Evolutionary conservation across 2,888 invertebrate genomes (phyloP).

Genomic region (Scaptomyza parva): DNA sequence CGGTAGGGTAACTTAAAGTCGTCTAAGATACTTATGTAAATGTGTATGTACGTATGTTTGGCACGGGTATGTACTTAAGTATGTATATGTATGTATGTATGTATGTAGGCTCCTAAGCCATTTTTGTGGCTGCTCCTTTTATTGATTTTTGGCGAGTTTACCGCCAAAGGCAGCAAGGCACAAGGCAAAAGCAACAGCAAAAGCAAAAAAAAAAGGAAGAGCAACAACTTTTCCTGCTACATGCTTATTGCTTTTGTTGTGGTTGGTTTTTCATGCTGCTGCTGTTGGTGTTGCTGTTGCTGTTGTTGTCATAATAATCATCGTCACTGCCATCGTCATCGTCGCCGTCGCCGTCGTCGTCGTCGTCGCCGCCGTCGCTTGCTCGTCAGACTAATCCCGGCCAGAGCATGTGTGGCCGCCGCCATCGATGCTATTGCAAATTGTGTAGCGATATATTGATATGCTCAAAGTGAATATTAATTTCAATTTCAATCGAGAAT

Average conservation of each 20-base stretch:
- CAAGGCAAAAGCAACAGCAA: not conserved
- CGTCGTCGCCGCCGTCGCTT: constrained; percentile 3
- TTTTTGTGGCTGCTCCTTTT: constrained; percentile 52
- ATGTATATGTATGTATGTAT: constrained; percentile 11
- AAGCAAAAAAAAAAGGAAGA: constrained; percentile 10
- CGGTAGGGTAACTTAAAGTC: constrained; percentile 10
- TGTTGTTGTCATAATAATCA: constrained; percentile 27
- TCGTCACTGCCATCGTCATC: constrained; percentile 12
- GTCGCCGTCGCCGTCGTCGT: too few species aligned
- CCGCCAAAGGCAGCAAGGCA: constrained; percentile 39
- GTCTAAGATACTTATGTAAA: constrained; percentile 10
- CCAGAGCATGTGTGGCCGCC: constrained; percentile 36
- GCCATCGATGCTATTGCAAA: constrained; percentile 17
- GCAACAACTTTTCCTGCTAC: constrained; percentile 17
- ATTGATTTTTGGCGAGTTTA: constrained; percentile 50
- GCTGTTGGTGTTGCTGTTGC: constrained; percentile 6
- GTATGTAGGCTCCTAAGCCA: constrained; percentile 40
- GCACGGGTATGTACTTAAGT: constrained; percentile 1
- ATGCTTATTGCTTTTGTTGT: constrained; percentile 15
- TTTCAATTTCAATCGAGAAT: constrained; percentile 65
- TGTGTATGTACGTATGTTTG: constrained; percentile 2
- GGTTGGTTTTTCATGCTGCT: too few species aligned
- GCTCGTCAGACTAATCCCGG: constrained; percentile 42
- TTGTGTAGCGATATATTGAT: constrained; percentile 42
- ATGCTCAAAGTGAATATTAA: constrained; percentile 70